Conservation (phyloP, 2,888 invertebrate genomes). For the Sarcophaga carnaria region DNA sequence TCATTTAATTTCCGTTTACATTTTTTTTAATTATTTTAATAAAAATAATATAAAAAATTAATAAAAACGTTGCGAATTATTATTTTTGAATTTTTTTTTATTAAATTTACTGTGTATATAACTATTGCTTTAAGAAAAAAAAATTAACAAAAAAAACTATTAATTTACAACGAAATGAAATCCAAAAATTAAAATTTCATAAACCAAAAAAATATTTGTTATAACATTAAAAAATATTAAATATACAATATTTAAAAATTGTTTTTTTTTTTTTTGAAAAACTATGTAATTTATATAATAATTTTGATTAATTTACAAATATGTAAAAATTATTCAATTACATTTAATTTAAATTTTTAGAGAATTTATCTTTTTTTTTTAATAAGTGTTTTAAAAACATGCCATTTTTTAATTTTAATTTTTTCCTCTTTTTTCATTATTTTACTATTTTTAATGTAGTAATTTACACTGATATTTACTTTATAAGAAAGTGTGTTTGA, state of each 20-base stretch:
- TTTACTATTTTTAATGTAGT: background rate
- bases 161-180: slow-evolving; percentile 22
- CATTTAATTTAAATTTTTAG: slow-evolving; percentile 26
- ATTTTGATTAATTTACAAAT: slow-evolving; percentile 67
- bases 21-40: slow-evolving; percentile 27
- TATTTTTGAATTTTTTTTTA: slow-evolving; percentile 10
- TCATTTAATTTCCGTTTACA: slow-evolving; percentile 41
- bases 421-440: background rate
- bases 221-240: background rate
- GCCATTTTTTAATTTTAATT: slow-evolving; percentile 25
- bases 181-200: slow-evolving; percentile 39
- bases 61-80: slow-evolving; percentile 36
- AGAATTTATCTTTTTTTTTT: slow-evolving; percentile 7
- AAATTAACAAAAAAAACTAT: slow-evolving; percentile 12
- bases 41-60: slow-evolving; percentile 16
- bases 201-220: background rate
- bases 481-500: slow-evolving; percentile 20
- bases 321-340: slow-evolving; percentile 24
- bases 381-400: slow-evolving; percentile 53
- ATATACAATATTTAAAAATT: slow-evolving; percentile 41
- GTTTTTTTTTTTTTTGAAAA: background rate
- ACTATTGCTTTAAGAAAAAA: slow-evolving; percentile 18
- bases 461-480: slow-evolving; percentile 52
- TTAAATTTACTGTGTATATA: slow-evolving; percentile 35
- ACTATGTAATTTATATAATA: slow-evolving; percentile 33